Percentiles rank a stretch among this genome's conserved stretches.
Evolutionary conservation across 1,140 invertebrate genomes (phyloP).

Genomic region (Anastrepha obliqua): DNA sequence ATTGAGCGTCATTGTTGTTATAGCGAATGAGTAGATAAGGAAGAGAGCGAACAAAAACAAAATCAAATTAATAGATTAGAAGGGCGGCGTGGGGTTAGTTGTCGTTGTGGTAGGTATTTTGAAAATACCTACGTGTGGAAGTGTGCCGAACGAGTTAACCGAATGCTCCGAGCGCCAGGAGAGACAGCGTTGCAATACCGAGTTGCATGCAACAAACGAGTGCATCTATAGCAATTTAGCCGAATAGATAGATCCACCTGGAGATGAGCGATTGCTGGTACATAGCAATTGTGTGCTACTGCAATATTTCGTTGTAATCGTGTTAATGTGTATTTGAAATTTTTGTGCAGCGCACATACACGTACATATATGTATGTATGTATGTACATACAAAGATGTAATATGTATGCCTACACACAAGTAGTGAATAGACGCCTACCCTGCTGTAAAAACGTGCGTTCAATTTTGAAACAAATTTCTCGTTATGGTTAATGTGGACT

Average conservation of each 20-base stretch:
- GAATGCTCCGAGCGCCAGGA: not conserved
- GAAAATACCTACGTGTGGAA: not conserved
- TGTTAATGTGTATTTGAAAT: not conserved
- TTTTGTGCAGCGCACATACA: not conserved
- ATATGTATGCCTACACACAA: no score
- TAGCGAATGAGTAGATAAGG: slow-evolving; percentile 24
- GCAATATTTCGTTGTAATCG: slow-evolving; percentile 3
- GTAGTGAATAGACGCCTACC: no score
- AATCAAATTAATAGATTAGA: slow-evolving; percentile 10
- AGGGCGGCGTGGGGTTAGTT: not conserved
- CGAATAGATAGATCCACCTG: not conserved
- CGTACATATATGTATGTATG: not conserved
- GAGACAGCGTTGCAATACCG: slow-evolving; percentile 7
- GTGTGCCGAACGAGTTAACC: not conserved
- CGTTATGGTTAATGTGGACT: no score
- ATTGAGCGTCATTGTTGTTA: slow-evolving; percentile 1
- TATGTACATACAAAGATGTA: no score
- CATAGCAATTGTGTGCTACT: not conserved
- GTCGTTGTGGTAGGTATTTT: no score
- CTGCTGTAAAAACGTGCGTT: no score
- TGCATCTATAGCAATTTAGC: not conserved
- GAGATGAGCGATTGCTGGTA: not conserved
- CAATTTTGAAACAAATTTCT: no score
- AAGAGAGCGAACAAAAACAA: slow-evolving; percentile 50
- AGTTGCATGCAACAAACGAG: slow-evolving; percentile 49